Percentiles rank a stretch among this genome's conserved stretches.
Evolutionary conservation across 2,888 invertebrate genomes (phyloP).

Genomic region (Drosophila anomalipes): DNA sequence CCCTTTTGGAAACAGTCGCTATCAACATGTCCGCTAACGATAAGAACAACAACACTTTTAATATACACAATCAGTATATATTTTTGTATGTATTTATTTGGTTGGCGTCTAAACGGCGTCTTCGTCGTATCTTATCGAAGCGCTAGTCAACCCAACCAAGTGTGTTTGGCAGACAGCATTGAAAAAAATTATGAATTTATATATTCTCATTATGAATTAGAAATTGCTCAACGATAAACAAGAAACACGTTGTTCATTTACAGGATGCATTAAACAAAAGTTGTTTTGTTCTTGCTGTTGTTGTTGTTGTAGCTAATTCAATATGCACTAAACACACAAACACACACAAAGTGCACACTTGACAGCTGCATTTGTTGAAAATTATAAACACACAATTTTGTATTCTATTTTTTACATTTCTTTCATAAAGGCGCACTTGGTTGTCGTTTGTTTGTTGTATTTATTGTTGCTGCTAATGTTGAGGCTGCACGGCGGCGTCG

Average conservation of each 20-base stretch:
- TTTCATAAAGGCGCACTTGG: slow-evolving; percentile 68
- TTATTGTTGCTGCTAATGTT: slow-evolving; percentile 53
- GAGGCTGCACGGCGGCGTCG: slow-evolving; percentile 71
- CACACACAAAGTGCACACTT: slow-evolving; percentile 39
- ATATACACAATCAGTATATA: slow-evolving; percentile 7
- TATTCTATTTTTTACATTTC: slow-evolving; percentile 60
- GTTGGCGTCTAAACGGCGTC: slow-evolving; percentile 58
- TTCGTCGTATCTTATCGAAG: slow-evolving; percentile 66
- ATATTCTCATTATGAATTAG: slow-evolving; percentile 27
- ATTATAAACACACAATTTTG: slow-evolving; percentile 37
- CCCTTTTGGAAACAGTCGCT: slow-evolving; percentile 45
- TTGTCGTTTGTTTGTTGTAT: slow-evolving; percentile 40
- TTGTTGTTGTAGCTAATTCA: slow-evolving; percentile 21
- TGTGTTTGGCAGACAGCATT: slow-evolving; percentile 37
- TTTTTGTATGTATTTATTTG: not conserved
- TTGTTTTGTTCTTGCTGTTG: slow-evolving; percentile 11
- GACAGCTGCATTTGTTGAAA: slow-evolving; percentile 69
- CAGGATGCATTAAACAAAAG: slow-evolving; percentile 56
- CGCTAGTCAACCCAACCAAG: slow-evolving; percentile 66
- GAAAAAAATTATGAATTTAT: slow-evolving; percentile 32
- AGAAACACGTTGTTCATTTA: slow-evolving; percentile 20
- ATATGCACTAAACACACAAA: slow-evolving; percentile 39
- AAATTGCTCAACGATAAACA: slow-evolving; percentile 14
- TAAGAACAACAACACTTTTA: slow-evolving; percentile 8
- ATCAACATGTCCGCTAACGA: slow-evolving; percentile 58